Evolutionary conservation across 2,797 vertebrate genomes (phyloP).

Genomic region (Cyclopterus lumpus): DNA sequence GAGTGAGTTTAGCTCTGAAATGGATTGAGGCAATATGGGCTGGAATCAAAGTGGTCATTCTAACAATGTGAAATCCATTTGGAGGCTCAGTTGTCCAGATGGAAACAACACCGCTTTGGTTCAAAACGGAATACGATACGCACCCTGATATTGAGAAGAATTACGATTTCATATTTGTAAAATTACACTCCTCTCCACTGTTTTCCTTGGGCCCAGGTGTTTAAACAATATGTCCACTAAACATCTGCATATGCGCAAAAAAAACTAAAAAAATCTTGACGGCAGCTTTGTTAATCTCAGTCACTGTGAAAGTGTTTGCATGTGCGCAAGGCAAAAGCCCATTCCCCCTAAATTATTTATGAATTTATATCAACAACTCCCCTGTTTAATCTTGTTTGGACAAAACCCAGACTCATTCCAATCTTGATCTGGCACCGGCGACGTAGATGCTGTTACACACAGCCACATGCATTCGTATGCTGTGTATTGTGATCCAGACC

Average conservation of each 20-base stretch:
- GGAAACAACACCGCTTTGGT: slow-evolving; percentile 45
- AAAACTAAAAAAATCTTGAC: slow-evolving; percentile 18
- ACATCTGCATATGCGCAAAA: slow-evolving; percentile 47
- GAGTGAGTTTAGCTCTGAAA: slow-evolving; percentile 64
- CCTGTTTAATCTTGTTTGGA: slow-evolving; percentile 71
- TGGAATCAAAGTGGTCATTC: slow-evolving; percentile 70
- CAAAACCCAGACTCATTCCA: slow-evolving; percentile 65
- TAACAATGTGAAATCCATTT: slow-evolving; percentile 71
- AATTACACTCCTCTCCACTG: slow-evolving; percentile 6
- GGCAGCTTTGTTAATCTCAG: slow-evolving; percentile 49
- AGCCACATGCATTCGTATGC: slow-evolving; percentile 29
- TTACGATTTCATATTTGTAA: slow-evolving; percentile 19
- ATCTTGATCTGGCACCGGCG: slow-evolving; percentile 38
- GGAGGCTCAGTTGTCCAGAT: slow-evolving; percentile 58
- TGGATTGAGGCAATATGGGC: slow-evolving; percentile 66
- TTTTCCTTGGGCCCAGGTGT: slow-evolving; percentile 2
- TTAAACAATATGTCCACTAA: slow-evolving; percentile 5
- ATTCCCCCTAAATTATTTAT: slow-evolving; percentile 57
- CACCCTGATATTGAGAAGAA: slow-evolving; percentile 28
- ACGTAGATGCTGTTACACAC: slow-evolving; percentile 23
- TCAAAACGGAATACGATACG: slow-evolving; percentile 44
- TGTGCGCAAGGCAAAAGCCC: slow-evolving; percentile 37
- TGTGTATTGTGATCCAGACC: slow-evolving; percentile 28
- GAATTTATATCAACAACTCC: slow-evolving; percentile 63
- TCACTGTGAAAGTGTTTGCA: slow-evolving; percentile 60